Conservation (phyloP, 2,888 invertebrate species). For the Drosophila kanekoi region DNA sequence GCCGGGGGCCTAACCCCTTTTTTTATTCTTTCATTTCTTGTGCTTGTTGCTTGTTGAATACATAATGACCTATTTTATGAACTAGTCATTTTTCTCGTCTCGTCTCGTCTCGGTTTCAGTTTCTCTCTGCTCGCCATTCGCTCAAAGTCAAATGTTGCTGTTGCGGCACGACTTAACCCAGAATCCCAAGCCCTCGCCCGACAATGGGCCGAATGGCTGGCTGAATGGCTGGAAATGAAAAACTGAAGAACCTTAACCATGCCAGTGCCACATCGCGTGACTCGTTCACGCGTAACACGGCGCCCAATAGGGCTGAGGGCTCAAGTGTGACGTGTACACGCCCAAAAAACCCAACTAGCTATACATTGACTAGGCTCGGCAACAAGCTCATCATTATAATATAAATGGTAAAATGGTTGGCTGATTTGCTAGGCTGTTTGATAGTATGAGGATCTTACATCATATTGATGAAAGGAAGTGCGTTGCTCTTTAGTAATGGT, state of each 20-base stretch:
- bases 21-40: not conserved
- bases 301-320: conserved; percentile 18
- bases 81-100: conserved; percentile 40
- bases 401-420: conserved; percentile 33
- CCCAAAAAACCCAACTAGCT: conserved; percentile 44
- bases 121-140: conserved; percentile 26
- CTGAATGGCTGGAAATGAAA: conserved; percentile 9
- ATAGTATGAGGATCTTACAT: conserved; percentile 81
- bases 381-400: conserved; percentile 52
- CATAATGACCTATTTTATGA: conserved; percentile 64
- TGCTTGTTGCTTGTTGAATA: conserved; percentile 21
- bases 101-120: conserved; percentile 23
- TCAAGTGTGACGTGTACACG: conserved; percentile 68
- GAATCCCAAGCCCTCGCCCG: conserved; percentile 50
- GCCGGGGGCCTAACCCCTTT: conserved; percentile 18
- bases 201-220: conserved; percentile 34
- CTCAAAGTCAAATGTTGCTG: conserved; percentile 68
- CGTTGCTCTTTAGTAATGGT: conserved; percentile 83
- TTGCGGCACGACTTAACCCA: conserved; percentile 70
- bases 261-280: conserved; percentile 69
- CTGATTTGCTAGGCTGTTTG: conserved; percentile 13
- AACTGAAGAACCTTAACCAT: conserved; percentile 52
- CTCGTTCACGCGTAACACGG: conserved; percentile 66
- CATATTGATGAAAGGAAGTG: conserved; percentile 84
- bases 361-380: conserved; percentile 50